phyloP scores from a whole-genome alignment of 1,140 invertebrate species.

The Zaprionus lachaisei region DNA sequence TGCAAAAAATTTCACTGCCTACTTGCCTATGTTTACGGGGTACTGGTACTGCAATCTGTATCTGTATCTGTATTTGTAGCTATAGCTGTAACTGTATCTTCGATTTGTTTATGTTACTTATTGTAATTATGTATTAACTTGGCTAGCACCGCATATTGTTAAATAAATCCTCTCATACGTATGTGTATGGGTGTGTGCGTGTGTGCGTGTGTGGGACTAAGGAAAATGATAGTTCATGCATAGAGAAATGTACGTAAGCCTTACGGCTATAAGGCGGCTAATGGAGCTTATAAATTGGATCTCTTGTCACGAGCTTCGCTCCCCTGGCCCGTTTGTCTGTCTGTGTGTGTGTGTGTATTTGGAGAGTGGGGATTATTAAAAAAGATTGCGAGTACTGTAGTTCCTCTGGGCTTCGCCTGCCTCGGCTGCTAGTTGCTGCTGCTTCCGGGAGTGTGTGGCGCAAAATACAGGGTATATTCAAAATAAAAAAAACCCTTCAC shows the following conservation, averaged over 20 bases:
- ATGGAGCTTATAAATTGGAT: conserved; percentile 7
- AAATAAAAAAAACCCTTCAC: conserved; percentile 44
- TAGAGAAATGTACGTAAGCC: conserved; percentile 20
- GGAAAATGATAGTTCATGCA: conserved; percentile 55
- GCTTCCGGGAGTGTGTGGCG: neutral
- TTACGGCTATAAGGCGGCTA: neutral
- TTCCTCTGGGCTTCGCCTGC: conserved; percentile 56
- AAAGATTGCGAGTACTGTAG: conserved; percentile 67
- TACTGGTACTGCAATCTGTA: conserved; percentile 16
- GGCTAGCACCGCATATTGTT: conserved; percentile 74
- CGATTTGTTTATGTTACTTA: conserved; percentile 13
- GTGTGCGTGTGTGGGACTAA: conserved; percentile 30
- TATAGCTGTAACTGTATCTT: conserved; percentile 18
- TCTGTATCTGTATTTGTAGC: conserved; percentile 11
- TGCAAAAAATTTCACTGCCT: conserved; percentile 71
- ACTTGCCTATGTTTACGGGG: conserved; percentile 39
- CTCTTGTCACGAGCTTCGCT: neutral
- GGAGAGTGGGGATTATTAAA: conserved; percentile 5
- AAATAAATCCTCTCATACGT: conserved; percentile 30
- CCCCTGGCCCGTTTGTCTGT: conserved; percentile 11
- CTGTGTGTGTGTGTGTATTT: conserved; percentile 8
- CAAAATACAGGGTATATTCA: conserved; percentile 6
- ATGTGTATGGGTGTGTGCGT: conserved; percentile 6
- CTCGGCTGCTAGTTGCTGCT: neutral
- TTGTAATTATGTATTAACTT: conserved; percentile 50